A percentile compares a stretch with the other conserved stretches of the same genome.
phyloP scores from a whole-genome alignment of 2,113 vertebrate genomes.

The Scytalopus superciliaris region DNA sequence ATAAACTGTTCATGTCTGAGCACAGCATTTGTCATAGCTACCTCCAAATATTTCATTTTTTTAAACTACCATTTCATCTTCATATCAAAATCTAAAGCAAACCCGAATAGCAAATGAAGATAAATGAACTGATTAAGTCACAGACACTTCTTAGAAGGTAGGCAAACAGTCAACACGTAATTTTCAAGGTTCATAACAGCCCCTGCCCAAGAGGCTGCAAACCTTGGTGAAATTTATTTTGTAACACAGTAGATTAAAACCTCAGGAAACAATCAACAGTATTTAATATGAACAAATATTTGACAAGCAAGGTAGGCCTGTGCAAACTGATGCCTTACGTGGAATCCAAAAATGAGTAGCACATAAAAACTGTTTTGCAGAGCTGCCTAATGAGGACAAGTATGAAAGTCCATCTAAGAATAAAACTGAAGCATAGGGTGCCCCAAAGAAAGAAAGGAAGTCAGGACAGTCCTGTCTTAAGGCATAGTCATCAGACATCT shows the following conservation, averaged over 20 bases:
- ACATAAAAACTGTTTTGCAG: background rate
- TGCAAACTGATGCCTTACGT: background rate
- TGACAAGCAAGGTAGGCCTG: background rate
- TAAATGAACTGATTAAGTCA: conserved; percentile 48
- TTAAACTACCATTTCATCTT: conserved; percentile 16
- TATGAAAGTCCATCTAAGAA: background rate
- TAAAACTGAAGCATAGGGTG: background rate
- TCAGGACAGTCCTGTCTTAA: background rate
- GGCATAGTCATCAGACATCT: background rate
- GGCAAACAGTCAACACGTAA: conserved; percentile 2
- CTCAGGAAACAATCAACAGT: background rate
- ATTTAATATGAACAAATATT: background rate
- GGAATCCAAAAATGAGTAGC: background rate
- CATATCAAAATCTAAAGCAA: conserved; percentile 4
- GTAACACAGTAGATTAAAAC: background rate
- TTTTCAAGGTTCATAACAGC: background rate
- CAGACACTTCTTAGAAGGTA: background rate
- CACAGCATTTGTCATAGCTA: conserved; percentile 12
- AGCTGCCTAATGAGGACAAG: background rate
- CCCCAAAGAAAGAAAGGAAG: background rate
- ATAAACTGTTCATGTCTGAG: background rate
- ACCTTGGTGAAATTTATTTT: background rate
- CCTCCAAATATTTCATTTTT: background rate
- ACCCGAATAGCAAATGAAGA: conserved; percentile 43
- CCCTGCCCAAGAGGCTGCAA: background rate